Evolutionary conservation across 35 echinoderm and acorn worm genomes (phyloP), one percentile per base, ranked within the genome.

Genomic region (Hemicentrotus pulcherrimus): DNA sequence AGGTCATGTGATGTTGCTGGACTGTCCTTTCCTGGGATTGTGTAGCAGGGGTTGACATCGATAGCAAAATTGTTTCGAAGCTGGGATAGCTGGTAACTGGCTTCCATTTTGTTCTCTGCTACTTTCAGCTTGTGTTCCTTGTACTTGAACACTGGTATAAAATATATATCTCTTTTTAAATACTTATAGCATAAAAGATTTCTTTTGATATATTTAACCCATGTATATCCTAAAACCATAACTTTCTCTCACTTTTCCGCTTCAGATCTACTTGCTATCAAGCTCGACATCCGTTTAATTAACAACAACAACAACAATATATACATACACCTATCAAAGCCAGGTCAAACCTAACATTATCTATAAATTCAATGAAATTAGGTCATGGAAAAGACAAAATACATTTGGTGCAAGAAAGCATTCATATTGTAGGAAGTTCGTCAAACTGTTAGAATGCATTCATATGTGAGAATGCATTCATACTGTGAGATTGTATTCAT

Each of bases 11-110:
- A 47, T 15, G 94, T 24, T 22, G 87, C 95, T 31, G 94, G 61
- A 46, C 32, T 59, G 32, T 95, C 97, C 45, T 97, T 95, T 48
- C 95, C 97, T 19, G 94, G 88, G 46, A 95, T 46, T 35, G 92
- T 85, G 94, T 97, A 97, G 65, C 95, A 96, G 22, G 97, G 97
- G 52, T 97, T 97, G 46, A 97, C 86, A 48, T 97, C 97, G 35
- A 96, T 32, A 15, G 59, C n/a, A 41, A 78, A 93, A 30, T 95
- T 96, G 30, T 97, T 86, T 59, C 97, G 58, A 16, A 97, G 94
- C 89, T 96, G 78, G 24, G 93, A 94, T 13, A 97, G 88, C 86
- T 94, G 95, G 58, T 91, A 89, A 91, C 94, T 91, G 22, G 92
- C 94, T 31, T 96, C 94, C 78, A 46, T 94, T 60, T 61, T 86